phyloP scores from a whole-genome alignment of 1,140 invertebrate species.

The Amyelois transitella region DNA sequence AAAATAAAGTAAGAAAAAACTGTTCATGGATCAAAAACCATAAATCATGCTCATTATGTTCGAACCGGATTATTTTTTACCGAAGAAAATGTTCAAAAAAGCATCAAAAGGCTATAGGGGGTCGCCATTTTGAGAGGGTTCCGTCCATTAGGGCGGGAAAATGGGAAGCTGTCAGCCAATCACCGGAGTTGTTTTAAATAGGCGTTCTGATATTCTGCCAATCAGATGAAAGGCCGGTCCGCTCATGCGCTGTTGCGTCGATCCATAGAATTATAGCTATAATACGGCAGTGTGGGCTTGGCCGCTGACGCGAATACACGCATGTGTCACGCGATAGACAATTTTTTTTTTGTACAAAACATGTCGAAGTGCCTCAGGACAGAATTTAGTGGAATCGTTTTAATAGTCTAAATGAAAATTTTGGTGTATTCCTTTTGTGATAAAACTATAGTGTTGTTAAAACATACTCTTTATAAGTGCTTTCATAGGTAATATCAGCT shows the following conservation, averaged over 20 bases:
- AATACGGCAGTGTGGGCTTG: slow-evolving; percentile 69
- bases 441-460: slow-evolving; percentile 19
- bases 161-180: slow-evolving; percentile 49
- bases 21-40: slow-evolving; percentile 59
- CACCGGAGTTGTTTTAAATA: slow-evolving; percentile 27
- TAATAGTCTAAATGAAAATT: slow-evolving; percentile 17
- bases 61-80: slow-evolving; percentile 73
- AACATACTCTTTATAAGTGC: slow-evolving; percentile 6
- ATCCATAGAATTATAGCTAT: slow-evolving; percentile 70
- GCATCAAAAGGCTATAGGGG: slow-evolving; percentile 68
- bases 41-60: slow-evolving; percentile 74
- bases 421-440: slow-evolving; percentile 34
- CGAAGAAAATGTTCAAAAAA: slow-evolving; percentile 71
- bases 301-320: slow-evolving; percentile 51
- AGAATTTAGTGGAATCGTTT: slow-evolving; percentile 38
- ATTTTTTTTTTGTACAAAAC: slow-evolving; percentile 48
- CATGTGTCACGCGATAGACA: slow-evolving; percentile 27
- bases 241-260: slow-evolving; percentile 66
- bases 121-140: slow-evolving; percentile 69
- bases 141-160: slow-evolving; percentile 59
- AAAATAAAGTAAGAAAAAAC: slow-evolving; percentile 42
- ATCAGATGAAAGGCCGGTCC: slow-evolving; percentile 36
- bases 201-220: slow-evolving; percentile 56
- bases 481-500: slow-evolving; percentile 2
- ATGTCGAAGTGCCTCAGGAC: slow-evolving; percentile 61